Conservation (phyloP, 1,140 invertebrate genomes). For the Amphibalanus amphitrite region DNA sequence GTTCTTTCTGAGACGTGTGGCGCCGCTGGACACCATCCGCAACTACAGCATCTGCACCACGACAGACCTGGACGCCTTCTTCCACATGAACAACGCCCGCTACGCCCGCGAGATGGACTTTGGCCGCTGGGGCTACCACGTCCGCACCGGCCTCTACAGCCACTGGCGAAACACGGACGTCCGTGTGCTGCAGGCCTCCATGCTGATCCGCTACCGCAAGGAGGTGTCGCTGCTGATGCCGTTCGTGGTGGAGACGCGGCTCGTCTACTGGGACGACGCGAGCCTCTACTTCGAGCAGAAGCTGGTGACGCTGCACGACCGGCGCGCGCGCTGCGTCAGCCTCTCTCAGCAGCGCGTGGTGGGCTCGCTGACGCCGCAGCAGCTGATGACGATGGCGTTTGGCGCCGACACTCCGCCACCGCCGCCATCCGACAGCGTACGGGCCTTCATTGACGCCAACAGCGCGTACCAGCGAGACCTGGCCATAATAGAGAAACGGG, state of each 20-base stretch:
- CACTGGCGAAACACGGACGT: constrained; percentile 49
- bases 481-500: not conserved
- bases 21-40: not conserved
- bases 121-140: constrained; percentile 39
- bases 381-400: not conserved
- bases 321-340: constrained; percentile 53
- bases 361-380: not conserved
- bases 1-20: not conserved
- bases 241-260: constrained; percentile 30
- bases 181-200: constrained; percentile 49
- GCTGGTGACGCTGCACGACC: constrained; percentile 53
- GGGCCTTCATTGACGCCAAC: not conserved
- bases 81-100: constrained; percentile 77
- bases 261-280: constrained; percentile 67
- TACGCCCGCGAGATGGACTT: constrained; percentile 73
- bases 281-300: constrained; percentile 63
- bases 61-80: constrained; percentile 59
- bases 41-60: constrained; percentile 44
- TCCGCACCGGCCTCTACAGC: constrained; percentile 50
- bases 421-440: not conserved
- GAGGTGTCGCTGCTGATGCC: constrained; percentile 12
- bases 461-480: not conserved
- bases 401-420: too few relatives aligned
- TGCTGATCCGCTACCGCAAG: constrained; percentile 9
- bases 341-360: constrained; percentile 26